Evolutionary conservation across 2,113 vertebrate genomes (phyloP), one percentile per base, ranked within the genome.

Genomic region (Xiphophorus couchianus): DNA sequence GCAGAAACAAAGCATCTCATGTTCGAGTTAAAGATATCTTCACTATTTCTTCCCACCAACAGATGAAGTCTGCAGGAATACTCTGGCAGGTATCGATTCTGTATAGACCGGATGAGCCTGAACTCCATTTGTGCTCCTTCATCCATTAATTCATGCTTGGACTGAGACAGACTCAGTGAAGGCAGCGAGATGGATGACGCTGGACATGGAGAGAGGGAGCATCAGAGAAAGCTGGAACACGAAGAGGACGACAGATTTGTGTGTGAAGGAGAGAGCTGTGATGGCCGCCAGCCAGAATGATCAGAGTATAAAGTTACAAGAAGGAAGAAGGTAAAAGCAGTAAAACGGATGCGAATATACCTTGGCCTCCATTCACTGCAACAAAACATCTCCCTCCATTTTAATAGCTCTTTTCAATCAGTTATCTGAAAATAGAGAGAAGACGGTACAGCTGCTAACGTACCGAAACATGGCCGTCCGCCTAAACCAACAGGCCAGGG

Each of bases 251-350:
- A n/a, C 51, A n/a, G 51, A 58, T 58, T 58, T 58, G 51, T 58
- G 22, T 67, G 74, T 69, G 79, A 69, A 66, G 51, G 29, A 83
- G 67, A 76, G 69, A 73, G 39, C 69, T 39, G 10, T 3, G 68
- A 65, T 86, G 83, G 85, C 77, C 33, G 44, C 5, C 35, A 6
- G 61, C 82, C 77, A 73, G 14, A 69, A 31, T 48, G 77, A 76
- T 51, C 66, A 42, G 14, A 68, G 81, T 58, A 62, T 73, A 76
- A 86, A 80, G 80, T 87, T 86, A 84, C 83, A 81, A 80, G 71
- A 77, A 83, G 78, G 51, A n/a, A 22, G 19, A 33, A 27, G 54
- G 61, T 44, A 51, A 42, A 29, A 68, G 42, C 72, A 39, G 62
- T 13, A 76, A 76, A 19, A 51, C 71, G 10, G 66, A 54, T 42